Percentiles rank a stretch among this genome's conserved stretches.
These are phyloP conservation scores for Etheostoma perlongum DNA, from an alignment of 2,797 vertebrate genomes.

Conservation along the genomic window DNA sequence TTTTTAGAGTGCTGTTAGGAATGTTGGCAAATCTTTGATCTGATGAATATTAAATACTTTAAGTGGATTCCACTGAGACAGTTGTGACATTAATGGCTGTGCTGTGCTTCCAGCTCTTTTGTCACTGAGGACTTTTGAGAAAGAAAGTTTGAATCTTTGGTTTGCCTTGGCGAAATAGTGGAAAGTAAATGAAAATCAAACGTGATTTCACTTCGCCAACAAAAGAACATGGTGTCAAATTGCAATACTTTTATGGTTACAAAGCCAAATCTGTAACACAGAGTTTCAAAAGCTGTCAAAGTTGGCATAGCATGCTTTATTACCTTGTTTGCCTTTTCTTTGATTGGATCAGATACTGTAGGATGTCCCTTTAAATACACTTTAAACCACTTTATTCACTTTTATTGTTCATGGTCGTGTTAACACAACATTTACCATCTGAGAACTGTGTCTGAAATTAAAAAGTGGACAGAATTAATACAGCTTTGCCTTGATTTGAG, in stretches of 20 bases:
- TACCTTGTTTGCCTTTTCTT: neutral
- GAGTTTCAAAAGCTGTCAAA: neutral
- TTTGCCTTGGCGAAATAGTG: neutral
- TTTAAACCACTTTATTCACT: neutral
- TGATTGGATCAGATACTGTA: neutral
- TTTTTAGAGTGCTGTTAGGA: constrained; percentile 44
- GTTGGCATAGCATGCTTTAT: too few species aligned
- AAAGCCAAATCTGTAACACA: neutral
- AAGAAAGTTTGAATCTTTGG: neutral
- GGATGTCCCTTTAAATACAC: neutral
- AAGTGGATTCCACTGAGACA: constrained; percentile 63
- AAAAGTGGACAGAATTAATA: neutral
- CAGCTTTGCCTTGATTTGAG: too few species aligned
- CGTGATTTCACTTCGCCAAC: neutral
- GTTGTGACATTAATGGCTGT: constrained; percentile 64
- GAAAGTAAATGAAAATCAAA: neutral
- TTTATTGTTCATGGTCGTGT: neutral
- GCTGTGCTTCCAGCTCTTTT: constrained; percentile 16
- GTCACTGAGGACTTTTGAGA: constrained; percentile 1
- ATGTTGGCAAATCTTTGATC: constrained; percentile 59
- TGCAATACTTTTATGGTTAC: neutral
- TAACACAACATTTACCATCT: neutral
- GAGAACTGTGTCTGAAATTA: neutral
- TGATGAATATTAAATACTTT: constrained; percentile 76
- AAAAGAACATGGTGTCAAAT: neutral